phyloP scores from a whole-genome alignment of 1,140 invertebrate species.

The Nasonia giraulti region DNA sequence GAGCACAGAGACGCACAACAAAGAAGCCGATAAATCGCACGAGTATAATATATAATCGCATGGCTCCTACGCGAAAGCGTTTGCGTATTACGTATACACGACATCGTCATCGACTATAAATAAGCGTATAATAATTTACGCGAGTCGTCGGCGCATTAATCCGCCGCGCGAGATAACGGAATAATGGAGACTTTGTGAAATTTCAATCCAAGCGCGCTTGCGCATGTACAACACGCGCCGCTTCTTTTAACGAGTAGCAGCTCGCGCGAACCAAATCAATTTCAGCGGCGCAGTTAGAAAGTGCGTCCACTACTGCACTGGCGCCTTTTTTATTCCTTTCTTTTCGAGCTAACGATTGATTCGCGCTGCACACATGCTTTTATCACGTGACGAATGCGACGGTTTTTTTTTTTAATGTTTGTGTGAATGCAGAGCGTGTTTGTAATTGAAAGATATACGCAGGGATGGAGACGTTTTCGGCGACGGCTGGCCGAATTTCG shows the following conservation, averaged over 20 bases:
- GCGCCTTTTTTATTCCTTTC: constrained; percentile 33
- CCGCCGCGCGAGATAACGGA: constrained; percentile 36
- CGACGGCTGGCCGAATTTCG: too few relatives aligned
- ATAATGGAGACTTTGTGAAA: constrained; percentile 51
- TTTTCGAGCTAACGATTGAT: constrained; percentile 20
- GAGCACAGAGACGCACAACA: neutral
- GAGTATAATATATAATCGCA: neutral
- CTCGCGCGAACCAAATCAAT: constrained; percentile 53
- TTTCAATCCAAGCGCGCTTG: constrained; percentile 43
- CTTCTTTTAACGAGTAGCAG: constrained; percentile 18
- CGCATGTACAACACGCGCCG: neutral
- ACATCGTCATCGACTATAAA: neutral
- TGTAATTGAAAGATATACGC: too few relatives aligned
- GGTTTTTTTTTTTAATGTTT: neutral
- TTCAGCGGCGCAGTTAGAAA: constrained; percentile 43
- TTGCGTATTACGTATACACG: neutral
- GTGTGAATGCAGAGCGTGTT: neutral
- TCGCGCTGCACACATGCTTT: neutral
- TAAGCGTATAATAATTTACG: neutral
- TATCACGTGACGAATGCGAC: neutral
- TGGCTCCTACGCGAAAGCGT: neutral
- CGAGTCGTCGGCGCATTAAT: neutral
- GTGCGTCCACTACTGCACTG: constrained; percentile 37
- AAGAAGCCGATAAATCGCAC: constrained; percentile 6
- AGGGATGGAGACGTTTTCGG: too few relatives aligned